A percentile compares a stretch with the other conserved stretches of the same genome.
These are phyloP conservation scores for Oedothorax gibbosus DNA, from an alignment of 1,140 invertebrate genomes.

Conservation along the genomic window DNA sequence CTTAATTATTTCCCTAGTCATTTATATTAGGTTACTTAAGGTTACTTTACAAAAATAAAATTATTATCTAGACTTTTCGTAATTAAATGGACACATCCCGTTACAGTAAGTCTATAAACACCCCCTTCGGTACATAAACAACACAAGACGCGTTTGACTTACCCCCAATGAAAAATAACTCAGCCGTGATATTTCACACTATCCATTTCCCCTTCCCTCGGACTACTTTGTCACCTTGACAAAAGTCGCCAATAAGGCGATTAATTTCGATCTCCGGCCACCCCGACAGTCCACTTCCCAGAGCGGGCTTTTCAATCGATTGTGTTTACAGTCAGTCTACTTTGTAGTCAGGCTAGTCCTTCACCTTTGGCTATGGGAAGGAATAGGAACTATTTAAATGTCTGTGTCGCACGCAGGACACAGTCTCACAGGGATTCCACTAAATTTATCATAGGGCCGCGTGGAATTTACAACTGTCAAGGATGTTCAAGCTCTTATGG, in stretches of 20 bases:
- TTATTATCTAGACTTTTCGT: too few relatives aligned
- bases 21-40: too few relatives aligned
- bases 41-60: too few relatives aligned
- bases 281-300: background rate
- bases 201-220: too few relatives aligned
- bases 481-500: conserved; percentile 34
- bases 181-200: too few relatives aligned
- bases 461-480: conserved; percentile 46
- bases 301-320: conserved; percentile 55
- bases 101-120: too few relatives aligned
- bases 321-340: conserved; percentile 9
- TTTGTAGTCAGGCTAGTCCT: conserved; percentile 48
- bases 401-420: conserved; percentile 51
- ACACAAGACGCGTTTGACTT: too few relatives aligned
- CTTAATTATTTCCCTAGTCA: too few relatives aligned
- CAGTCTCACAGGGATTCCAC: conserved; percentile 33
- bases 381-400: conserved; percentile 51
- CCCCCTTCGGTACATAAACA: too few relatives aligned
- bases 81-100: too few relatives aligned
- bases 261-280: background rate
- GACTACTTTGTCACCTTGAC: too few relatives aligned
- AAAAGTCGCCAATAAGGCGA: conserved; percentile 31
- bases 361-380: conserved; percentile 35
- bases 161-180: too few relatives aligned
- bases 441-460: conserved; percentile 43